Evolutionary conservation across 2,888 invertebrate genomes (phyloP).

Genomic region (Mycalesis mineus): DNA sequence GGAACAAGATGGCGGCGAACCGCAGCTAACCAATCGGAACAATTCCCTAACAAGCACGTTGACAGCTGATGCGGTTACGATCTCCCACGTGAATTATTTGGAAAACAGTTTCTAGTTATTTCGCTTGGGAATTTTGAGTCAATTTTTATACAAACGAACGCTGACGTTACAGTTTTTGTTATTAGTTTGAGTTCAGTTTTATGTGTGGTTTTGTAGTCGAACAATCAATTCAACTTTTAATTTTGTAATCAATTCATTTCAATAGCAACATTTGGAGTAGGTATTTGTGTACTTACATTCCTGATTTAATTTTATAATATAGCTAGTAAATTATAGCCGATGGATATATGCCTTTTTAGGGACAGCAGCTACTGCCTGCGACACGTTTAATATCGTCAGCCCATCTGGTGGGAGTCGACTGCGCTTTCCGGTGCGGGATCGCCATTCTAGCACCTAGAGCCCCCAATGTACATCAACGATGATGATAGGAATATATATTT

Average conservation of each 20-base stretch:
- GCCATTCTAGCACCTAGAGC: no score
- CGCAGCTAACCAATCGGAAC: conserved; percentile 26
- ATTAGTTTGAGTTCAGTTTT: not conserved
- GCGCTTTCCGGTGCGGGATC: no score
- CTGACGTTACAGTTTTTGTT: not conserved
- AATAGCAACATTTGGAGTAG: no score
- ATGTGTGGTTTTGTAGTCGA: not conserved
- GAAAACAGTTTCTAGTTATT: conserved; percentile 15
- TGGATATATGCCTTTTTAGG: no score
- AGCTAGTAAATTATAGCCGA: no score
- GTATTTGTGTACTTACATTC: no score
- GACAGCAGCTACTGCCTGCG: no score
- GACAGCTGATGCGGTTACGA: conserved; percentile 17
- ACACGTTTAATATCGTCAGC: no score
- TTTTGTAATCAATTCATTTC: not conserved
- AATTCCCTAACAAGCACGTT: conserved; percentile 23
- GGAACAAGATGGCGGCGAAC: conserved; percentile 25
- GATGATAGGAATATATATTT: no score
- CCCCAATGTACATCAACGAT: no score
- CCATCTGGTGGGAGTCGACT: no score
- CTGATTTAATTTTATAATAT: no score
- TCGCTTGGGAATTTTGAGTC: not conserved
- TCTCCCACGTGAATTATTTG: conserved; percentile 24
- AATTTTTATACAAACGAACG: conserved; percentile 4
- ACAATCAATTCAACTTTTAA: not conserved